Conservation (phyloP, 1,140 invertebrate genomes). For the Copidosoma floridanum region DNA sequence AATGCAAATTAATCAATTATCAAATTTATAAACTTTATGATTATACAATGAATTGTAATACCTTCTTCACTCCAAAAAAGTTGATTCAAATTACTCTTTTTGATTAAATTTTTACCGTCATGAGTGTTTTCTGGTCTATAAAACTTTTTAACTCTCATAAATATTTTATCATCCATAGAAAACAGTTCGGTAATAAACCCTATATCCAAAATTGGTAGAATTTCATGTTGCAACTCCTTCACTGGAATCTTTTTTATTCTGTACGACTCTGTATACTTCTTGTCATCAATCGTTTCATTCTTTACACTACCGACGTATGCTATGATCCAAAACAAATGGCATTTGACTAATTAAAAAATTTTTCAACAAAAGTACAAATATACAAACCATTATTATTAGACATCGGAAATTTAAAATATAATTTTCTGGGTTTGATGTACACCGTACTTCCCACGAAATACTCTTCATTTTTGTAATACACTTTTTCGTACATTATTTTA, state of each 20-base stretch:
- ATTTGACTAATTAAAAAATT: no score
- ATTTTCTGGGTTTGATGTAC: constrained; percentile 69
- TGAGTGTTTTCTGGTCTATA: constrained; percentile 78
- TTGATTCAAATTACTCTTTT: constrained; percentile 70
- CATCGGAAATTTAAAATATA: constrained; percentile 61
- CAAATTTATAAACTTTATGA: constrained; percentile 6
- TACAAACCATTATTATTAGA: constrained; percentile 42
- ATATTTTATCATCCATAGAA: constrained; percentile 53
- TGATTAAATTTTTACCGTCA: constrained; percentile 53
- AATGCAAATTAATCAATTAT: no score
- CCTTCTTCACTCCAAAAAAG: constrained; percentile 78
- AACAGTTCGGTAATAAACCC: constrained; percentile 65
- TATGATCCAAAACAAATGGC: no score
- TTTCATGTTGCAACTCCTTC: no score
- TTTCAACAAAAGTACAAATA: no score
- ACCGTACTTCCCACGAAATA: constrained; percentile 70
- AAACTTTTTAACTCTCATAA: constrained; percentile 65
- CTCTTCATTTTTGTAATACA: constrained; percentile 55
- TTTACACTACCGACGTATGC: no score
- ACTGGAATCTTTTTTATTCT: no score
- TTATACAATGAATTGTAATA: constrained; percentile 31
- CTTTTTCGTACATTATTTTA: constrained; percentile 33
- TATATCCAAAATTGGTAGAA: no score
- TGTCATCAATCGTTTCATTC: no score
- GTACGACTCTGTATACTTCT: constrained; percentile 75